phyloP scores from a whole-genome alignment of 2,113 vertebrate genomes.

The Xyliphius kryptos region DNA sequence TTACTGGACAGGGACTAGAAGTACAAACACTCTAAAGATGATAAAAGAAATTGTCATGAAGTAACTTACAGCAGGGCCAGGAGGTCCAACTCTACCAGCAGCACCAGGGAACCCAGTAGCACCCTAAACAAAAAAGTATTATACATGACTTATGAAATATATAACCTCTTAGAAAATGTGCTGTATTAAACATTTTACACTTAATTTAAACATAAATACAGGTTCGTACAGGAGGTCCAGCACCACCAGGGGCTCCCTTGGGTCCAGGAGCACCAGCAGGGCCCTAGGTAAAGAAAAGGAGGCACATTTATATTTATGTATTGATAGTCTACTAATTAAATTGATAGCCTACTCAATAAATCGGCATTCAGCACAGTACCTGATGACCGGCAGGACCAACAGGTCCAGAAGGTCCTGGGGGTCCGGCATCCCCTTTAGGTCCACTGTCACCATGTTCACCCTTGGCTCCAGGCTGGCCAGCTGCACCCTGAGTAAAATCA shows the following conservation, averaged over 20 bases:
- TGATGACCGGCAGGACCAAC: slow-evolving; percentile 63
- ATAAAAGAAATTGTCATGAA: too few species aligned
- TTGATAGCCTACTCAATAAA: too few species aligned
- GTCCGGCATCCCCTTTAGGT: slow-evolving; percentile 87
- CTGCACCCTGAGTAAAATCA: slow-evolving; percentile 72
- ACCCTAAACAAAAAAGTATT: slow-evolving; percentile 65
- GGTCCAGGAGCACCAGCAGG: slow-evolving; percentile 83
- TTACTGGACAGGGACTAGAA: too few species aligned
- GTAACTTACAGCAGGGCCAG: slow-evolving; percentile 83
- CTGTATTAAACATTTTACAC: too few species aligned
- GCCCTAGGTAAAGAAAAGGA: too few species aligned
- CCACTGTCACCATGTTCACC: slow-evolving; percentile 74
- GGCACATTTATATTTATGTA: too few species aligned
- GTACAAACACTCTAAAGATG: too few species aligned
- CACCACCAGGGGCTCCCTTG: slow-evolving; percentile 85
- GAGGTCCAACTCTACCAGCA: slow-evolving; percentile 84
- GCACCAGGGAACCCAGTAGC: slow-evolving; percentile 85
- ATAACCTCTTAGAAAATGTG: too few species aligned
- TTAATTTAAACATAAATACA: too few species aligned
- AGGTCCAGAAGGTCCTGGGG: slow-evolving; percentile 80
- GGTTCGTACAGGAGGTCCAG: slow-evolving; percentile 93
- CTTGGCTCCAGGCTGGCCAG: slow-evolving; percentile 78
- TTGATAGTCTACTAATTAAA: too few species aligned
- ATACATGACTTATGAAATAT: too few species aligned
- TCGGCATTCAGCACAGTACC: too few species aligned